Evolutionary conservation across 2,113 vertebrate genomes (phyloP), one percentile per base, ranked within the genome.

Genomic region (Cephalopholis sonnerati): DNA sequence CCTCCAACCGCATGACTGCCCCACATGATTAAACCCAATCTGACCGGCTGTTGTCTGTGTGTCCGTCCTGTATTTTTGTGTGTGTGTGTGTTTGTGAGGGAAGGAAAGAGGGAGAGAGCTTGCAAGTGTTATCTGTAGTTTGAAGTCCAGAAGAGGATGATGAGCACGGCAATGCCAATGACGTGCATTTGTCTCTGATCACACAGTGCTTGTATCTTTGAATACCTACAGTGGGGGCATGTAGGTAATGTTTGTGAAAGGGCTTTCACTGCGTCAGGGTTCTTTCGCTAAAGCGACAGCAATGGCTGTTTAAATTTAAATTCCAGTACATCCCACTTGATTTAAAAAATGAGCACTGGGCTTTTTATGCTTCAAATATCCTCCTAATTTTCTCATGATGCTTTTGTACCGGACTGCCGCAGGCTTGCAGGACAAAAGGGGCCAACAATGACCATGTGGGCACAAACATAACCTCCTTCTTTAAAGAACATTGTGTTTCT

Each of bases 11-110:
- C 90, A 85, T 88, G 90, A 75, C 86, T 89, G 90, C 90, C 57
- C 81, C 90, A 70, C 77, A 92, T 90, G 86, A 93, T 91, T 93
- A 89, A 84, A 90, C 74, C 79, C 66, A 77, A 44, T 77, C 81
- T 77, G 58, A 70, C 69, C 53, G 27, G 44, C 76, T 78, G 64
- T 61, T 75, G 81, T 67, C 70, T 68, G 77, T 51, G 18, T 44
- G 69, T 72, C 41, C 18, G 13, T 58, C 10, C 77, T 76, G 44
- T 80, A 11, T 79, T 12, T 32, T 53, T 77, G 17, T 84, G 68
- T 50, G 27, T 50, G 27, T 84, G 68, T 50, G 29, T 50, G 27
- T 48, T 16, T 44, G 0, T 3, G 3, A 9, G 24, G 15, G 25
- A 4, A 20, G 9, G 54, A 10, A 18, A 25, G 10, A 4, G 63